These are phyloP conservation scores for Dreissena polymorpha DNA, from an alignment of 1,140 invertebrate species.

Conservation along the genomic window DNA sequence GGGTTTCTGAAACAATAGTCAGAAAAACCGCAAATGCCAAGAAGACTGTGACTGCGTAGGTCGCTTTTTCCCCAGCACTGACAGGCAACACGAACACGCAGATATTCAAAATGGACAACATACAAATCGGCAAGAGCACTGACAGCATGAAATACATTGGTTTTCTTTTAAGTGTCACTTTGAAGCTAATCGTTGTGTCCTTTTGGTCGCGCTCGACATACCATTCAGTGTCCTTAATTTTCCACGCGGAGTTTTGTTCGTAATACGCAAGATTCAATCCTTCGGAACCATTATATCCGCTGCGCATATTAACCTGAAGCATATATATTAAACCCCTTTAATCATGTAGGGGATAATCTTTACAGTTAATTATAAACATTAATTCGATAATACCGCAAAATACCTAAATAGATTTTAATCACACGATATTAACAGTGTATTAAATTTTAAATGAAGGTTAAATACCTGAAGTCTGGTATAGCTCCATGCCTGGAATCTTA, in stretches of 20 bases:
- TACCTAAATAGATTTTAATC: too few relatives aligned
- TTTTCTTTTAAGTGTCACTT: conserved; percentile 70
- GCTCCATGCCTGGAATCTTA: too few relatives aligned
- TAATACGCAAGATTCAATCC: neutral
- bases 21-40: conserved; percentile 83
- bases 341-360: too few relatives aligned
- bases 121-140: conserved; percentile 82
- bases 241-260: neutral
- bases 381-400: too few relatives aligned
- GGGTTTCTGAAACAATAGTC: too few relatives aligned
- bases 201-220: neutral
- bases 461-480: too few relatives aligned
- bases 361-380: too few relatives aligned
- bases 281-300: too few relatives aligned
- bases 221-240: neutral
- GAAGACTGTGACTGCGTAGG: conserved; percentile 82
- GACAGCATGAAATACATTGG: conserved; percentile 80
- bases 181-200: conserved; percentile 60
- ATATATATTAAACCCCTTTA: too few relatives aligned
- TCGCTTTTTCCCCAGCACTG: conserved; percentile 82
- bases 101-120: conserved; percentile 82
- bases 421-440: too few relatives aligned
- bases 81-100: conserved; percentile 83
- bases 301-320: too few relatives aligned
- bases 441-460: too few relatives aligned